These are phyloP conservation scores for Charaxes varanes DNA, from an alignment of 1,140 invertebrate species.

Conservation along the genomic window DNA sequence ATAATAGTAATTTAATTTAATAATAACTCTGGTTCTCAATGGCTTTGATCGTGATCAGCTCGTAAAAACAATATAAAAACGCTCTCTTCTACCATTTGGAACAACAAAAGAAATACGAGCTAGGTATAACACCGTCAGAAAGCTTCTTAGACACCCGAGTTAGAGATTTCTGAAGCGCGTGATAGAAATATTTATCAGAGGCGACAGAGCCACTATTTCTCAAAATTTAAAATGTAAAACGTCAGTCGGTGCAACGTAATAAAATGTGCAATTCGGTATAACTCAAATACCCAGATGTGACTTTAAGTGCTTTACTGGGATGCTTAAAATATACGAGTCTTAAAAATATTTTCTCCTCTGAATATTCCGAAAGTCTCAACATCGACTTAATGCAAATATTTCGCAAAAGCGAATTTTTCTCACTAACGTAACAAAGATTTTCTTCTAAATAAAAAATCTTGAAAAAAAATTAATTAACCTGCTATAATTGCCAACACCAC, in stretches of 20 bases:
- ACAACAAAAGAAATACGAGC: constrained; percentile 24
- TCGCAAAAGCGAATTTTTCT: no score
- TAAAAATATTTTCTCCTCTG: neutral
- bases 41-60: no score
- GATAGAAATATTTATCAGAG: constrained; percentile 31
- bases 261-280: constrained; percentile 4
- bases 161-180: constrained; percentile 35
- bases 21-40: no score
- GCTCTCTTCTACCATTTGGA: constrained; percentile 6
- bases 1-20: no score
- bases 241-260: constrained; percentile 1
- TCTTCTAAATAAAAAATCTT: no score
- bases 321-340: constrained; percentile 1
- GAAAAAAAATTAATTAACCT: no score
- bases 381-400: neutral
- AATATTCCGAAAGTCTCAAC: no score
- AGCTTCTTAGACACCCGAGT: constrained; percentile 32
- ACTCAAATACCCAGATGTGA: constrained; percentile 4
- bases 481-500: no score
- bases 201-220: constrained; percentile 6
- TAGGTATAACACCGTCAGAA: constrained; percentile 6
- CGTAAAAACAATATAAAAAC: no score
- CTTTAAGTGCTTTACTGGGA: constrained; percentile 5
- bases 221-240: constrained; percentile 9
- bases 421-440: no score